Base-by-base conservation (phyloP, 2,797 vertebrate genomes). In the Diceros bicornis region DNA sequence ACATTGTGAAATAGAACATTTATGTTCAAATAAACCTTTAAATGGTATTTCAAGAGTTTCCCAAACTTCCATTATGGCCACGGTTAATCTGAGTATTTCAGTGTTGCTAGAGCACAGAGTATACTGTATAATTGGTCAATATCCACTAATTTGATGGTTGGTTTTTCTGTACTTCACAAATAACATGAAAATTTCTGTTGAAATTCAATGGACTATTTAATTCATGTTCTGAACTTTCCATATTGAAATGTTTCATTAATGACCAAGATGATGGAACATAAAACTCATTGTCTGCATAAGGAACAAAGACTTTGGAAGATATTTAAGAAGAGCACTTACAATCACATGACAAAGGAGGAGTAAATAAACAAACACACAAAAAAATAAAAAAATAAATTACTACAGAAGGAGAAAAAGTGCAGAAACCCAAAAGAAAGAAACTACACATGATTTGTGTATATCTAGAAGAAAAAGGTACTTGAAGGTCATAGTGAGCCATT, bases 11-110 rank as follows among this genome's bases (percentile, higher is more conserved):
- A 84, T 20, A 61, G 55, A 95, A 75, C 34, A 72, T 59, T 62
- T 84, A 91, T 89, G 11, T 84, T 97, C 71, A 95, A 96, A 81
- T 88, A 92, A 92, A 55, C 25, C 25, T 95, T 21, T 77, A 91
- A 96, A n/a, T 66, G 50, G 14, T 32, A 81, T 74, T 41, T 91
- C 85, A 72, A 81, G 81, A 91, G 77, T n/a, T 87, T 25, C 37
- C 52, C 61, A 57, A 72, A 86, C 47, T 90, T 86, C 59, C 25
- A 44, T 50, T 25, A 92, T 12, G 29, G 55, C 16, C 52, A 44
- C 9, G 3, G 64, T 41, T 88, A 71, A 83, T 74, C n/a, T 59
- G n/a, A 87, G 25, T 61, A 66, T 50, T 64, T 79, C 64, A 57
- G 61, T 29, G 25, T 27, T 93, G 50, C 44, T 2, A 72, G 16